phyloP scores from a whole-genome alignment of 2,797 vertebrate species.

The Sandelia bainsii region DNA sequence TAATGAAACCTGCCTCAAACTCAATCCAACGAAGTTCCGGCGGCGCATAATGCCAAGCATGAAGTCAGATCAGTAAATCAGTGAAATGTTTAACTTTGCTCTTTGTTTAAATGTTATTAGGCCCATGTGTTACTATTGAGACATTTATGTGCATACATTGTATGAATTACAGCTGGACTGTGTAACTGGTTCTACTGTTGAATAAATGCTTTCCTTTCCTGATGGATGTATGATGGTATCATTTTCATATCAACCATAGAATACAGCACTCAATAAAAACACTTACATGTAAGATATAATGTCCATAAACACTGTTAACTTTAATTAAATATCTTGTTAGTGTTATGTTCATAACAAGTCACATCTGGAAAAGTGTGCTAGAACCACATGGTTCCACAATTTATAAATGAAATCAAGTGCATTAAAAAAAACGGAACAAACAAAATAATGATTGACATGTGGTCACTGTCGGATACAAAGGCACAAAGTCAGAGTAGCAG shows the following conservation, averaged over 20 bases:
- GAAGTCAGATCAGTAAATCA: constrained; percentile 33
- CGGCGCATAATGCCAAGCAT: constrained; percentile 13
- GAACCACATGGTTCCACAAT: constrained; percentile 3
- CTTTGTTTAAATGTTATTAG: constrained; percentile 39
- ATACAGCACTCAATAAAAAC: too few relatives aligned
- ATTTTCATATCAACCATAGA: too few relatives aligned
- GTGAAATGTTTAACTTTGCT: constrained; percentile 28
- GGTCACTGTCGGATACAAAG: neutral
- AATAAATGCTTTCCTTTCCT: constrained; percentile 59
- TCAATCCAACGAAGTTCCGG: neutral
- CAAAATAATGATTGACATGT: neutral
- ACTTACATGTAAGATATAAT: neutral
- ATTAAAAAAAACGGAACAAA: constrained; percentile 18
- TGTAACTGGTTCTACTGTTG: constrained; percentile 43
- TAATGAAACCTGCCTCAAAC: constrained; percentile 12
- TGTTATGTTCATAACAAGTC: constrained; percentile 42
- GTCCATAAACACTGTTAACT: constrained; percentile 22
- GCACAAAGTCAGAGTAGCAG: constrained; percentile 10
- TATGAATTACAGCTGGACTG: constrained; percentile 57
- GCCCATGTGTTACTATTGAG: constrained; percentile 42
- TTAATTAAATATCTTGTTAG: constrained; percentile 55
- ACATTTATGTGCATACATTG: constrained; percentile 40
- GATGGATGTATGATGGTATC: too few relatives aligned
- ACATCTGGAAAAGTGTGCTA: constrained; percentile 28
- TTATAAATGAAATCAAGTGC: constrained; percentile 49